A percentile compares a stretch with the other conserved stretches of the same genome.
Evolutionary conservation across 2,113 vertebrate species (phyloP).

Genomic region (Oncorhynchus clarkii): DNA sequence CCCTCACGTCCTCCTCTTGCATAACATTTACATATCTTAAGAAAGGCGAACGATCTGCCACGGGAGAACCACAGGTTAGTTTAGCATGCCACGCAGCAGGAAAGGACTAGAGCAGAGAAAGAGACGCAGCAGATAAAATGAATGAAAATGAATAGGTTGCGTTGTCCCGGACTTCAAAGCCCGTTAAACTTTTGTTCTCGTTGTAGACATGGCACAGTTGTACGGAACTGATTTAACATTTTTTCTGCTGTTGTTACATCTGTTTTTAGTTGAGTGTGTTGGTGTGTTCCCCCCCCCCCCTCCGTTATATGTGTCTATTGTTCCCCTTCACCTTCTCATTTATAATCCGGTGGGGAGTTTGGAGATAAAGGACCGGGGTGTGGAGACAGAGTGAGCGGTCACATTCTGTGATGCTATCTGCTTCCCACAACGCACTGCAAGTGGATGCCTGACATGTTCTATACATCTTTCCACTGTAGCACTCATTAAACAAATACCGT

Average conservation of each 20-base stretch:
- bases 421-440: conserved; percentile 84
- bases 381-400: conserved; percentile 91
- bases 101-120: not conserved
- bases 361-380: conserved; percentile 84
- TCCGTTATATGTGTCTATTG: conserved; percentile 89
- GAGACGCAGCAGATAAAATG: conserved; percentile 9
- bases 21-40: conserved; percentile 97
- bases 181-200: not conserved
- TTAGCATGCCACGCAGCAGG: conserved; percentile 76
- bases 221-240: conserved; percentile 3
- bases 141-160: not conserved
- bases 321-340: conserved; percentile 86
- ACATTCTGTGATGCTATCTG: conserved; percentile 88
- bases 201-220: not conserved
- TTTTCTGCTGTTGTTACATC: conserved; percentile 69
- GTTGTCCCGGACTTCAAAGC: not conserved
- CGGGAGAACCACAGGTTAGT: conserved; percentile 82
- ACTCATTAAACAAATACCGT: conserved; percentile 90
- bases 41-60: conserved; percentile 83
- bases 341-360: conserved; percentile 84
- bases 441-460: conserved; percentile 90
- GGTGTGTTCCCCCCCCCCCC: conserved; percentile 60
- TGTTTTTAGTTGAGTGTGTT: conserved; percentile 67
- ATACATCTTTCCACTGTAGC: conserved; percentile 89
- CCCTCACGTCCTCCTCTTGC: conserved; percentile 92